phyloP scores from a whole-genome alignment of 2,888 invertebrate species.

The Amblyteles armatorius region DNA sequence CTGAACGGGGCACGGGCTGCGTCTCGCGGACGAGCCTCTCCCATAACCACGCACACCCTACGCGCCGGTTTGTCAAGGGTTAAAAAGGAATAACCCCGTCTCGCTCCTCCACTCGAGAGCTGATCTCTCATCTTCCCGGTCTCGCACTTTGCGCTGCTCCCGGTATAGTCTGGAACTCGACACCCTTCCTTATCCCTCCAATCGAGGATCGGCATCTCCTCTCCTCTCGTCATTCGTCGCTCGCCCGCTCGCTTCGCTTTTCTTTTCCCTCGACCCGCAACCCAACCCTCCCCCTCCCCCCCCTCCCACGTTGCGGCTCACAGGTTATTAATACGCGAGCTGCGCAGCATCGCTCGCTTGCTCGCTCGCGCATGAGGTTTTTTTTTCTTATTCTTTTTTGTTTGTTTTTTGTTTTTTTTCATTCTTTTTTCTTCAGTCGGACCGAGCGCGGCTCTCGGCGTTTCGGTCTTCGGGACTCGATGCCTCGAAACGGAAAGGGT shows the following conservation, averaged over 20 bases:
- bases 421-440: slow-evolving; percentile 51
- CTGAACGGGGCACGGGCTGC: slow-evolving; percentile 5
- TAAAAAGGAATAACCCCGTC: slow-evolving; percentile 69
- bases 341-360: slow-evolving; percentile 38
- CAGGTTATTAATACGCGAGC: slow-evolving; percentile 63
- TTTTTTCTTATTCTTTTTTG: slow-evolving; percentile 16
- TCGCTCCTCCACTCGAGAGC: slow-evolving; percentile 32
- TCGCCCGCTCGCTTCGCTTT: slow-evolving; percentile 56
- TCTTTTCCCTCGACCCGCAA: slow-evolving; percentile 34
- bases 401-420: slow-evolving; percentile 40
- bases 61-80: slow-evolving; percentile 73
- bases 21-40: slow-evolving; percentile 6
- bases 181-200: slow-evolving; percentile 33
- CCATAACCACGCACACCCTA: slow-evolving; percentile 34
- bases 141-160: not conserved
- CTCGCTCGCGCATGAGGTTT: slow-evolving; percentile 12
- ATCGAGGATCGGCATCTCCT: slow-evolving; percentile 54
- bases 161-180: slow-evolving; percentile 6
- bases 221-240: slow-evolving; percentile 60
- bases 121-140: slow-evolving; percentile 10
- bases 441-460: slow-evolving; percentile 33
- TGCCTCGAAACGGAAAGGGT: not conserved
- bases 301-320: slow-evolving; percentile 67
- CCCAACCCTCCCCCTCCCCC: slow-evolving; percentile 68
- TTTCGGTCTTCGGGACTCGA: slow-evolving; percentile 44